Base-by-base conservation (phyloP, 2,888 invertebrate genomes). In the Toxonevra muliebris region DNA sequence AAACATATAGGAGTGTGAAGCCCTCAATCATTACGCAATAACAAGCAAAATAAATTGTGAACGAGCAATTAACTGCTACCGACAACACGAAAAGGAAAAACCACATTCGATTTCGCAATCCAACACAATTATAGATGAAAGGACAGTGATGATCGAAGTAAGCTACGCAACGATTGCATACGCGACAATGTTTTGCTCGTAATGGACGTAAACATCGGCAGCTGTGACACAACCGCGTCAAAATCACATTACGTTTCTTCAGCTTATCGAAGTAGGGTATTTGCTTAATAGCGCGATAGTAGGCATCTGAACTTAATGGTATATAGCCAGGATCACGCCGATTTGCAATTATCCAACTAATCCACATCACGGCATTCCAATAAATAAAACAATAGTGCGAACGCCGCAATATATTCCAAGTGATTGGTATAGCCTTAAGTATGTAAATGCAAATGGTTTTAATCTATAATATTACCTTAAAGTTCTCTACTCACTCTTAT, bases 81-180 rank as follows among this genome's bases (percentile, higher is more conserved):
- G 93, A 93, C 88, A 93, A 89, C 1, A 95, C 94, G 82, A 96
- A 96, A 65, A 94, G 85, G 82, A 95, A 93, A 87, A 96, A 96
- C 95, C 96, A 96, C 88, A 94, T 93, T 79, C 96, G 90, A 86
- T 97, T 97, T 69, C 92, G 90, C 50, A 96, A 87, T 1, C 97
- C 97, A 17, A 97, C 95, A 83, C 97, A 97, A 83, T 97, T 97
- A 86, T 96, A 95, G 76, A 97, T 95, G 82, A 96, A 97, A 0
- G 96, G 96, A 82, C 97, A 97, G 83, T 97, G 96, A 85, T 97
- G 96, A 83, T 97, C 96, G 80, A 96, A 96, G 82, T 95, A 94
- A 1, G 91, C 90, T 2, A 95, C 93, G 80, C 94, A 94, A 67
- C 94, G 90, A 82, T 96, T 95, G 86, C 96, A 97, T 64, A 95